phyloP scores from a whole-genome alignment of 64 coral and sea anemone genomes.

The Actinia tenebrosa region DNA sequence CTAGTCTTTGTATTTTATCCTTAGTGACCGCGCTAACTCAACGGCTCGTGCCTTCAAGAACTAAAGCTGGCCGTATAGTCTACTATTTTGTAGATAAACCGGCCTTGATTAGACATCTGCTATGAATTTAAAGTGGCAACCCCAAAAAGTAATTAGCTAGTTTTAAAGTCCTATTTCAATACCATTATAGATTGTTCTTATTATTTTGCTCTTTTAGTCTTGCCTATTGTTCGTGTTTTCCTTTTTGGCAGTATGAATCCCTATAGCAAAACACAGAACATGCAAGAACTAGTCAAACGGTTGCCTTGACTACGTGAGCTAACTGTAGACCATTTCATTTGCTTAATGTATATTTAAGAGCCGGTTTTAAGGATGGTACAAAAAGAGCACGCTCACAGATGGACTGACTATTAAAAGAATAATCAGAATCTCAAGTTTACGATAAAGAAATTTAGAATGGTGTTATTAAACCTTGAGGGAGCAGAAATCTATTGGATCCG shows the following conservation, averaged over 20 bases:
- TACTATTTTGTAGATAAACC: not conserved
- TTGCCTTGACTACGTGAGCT: not conserved
- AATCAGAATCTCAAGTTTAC: not conserved
- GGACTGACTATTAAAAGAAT: not conserved
- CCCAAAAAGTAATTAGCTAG: not conserved
- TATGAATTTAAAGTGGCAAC: not conserved
- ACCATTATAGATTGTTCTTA: conserved; percentile 1
- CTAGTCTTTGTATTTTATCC: not conserved
- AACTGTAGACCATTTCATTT: not conserved
- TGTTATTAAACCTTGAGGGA: not conserved
- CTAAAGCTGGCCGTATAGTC: not conserved
- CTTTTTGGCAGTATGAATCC: not conserved
- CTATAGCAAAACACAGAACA: not conserved
- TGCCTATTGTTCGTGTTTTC: not conserved
- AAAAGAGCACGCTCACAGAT: not conserved
- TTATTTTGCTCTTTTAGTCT: conserved; percentile 10
- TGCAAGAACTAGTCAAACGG: not conserved
- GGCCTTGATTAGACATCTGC: not conserved
- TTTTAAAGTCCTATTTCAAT: not conserved
- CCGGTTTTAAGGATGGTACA: not conserved
- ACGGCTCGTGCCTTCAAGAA: not conserved
- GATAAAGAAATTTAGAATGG: not conserved
- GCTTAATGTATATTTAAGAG: conserved; percentile 1
- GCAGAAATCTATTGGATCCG: not conserved
- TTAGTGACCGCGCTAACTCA: conserved; percentile 1